phyloP scores from a whole-genome alignment of 2,888 invertebrate genomes.

The Halocaridina rubra region DNA sequence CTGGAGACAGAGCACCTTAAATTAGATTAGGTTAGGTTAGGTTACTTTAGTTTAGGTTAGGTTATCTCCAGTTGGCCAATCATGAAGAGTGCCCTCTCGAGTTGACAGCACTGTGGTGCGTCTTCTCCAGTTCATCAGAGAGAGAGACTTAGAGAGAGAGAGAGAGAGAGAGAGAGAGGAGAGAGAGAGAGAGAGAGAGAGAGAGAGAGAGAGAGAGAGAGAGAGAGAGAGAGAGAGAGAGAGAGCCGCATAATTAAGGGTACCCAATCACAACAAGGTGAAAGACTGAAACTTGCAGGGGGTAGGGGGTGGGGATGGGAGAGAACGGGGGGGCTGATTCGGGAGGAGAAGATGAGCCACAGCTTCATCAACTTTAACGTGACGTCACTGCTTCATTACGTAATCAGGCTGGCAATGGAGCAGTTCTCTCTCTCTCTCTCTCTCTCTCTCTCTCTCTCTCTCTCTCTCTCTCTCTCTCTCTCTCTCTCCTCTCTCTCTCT shows the following conservation, averaged over 20 bases:
- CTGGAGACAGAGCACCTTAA: no score
- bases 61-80: no score
- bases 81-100: no score
- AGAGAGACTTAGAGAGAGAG: background rate
- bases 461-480: constrained; percentile 3
- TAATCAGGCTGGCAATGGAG: constrained; percentile 39
- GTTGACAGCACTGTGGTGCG: no score
- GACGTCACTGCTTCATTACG: constrained; percentile 52
- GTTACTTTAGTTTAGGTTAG: no score
- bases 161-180: background rate
- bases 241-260: background rate
- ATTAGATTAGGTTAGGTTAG: no score
- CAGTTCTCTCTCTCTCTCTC: background rate
- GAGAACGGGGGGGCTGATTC: background rate
- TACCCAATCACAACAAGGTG: background rate
- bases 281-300: background rate
- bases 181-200: background rate
- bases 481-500: background rate
- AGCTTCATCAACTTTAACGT: constrained; percentile 52
- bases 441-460: constrained; percentile 15
- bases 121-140: no score
- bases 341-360: constrained; percentile 41
- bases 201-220: background rate
- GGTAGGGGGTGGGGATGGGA: background rate
- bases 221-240: background rate